These are phyloP conservation scores for Aphidius colemani DNA, from an alignment of 2,888 invertebrate species.

Conservation along the genomic window DNA sequence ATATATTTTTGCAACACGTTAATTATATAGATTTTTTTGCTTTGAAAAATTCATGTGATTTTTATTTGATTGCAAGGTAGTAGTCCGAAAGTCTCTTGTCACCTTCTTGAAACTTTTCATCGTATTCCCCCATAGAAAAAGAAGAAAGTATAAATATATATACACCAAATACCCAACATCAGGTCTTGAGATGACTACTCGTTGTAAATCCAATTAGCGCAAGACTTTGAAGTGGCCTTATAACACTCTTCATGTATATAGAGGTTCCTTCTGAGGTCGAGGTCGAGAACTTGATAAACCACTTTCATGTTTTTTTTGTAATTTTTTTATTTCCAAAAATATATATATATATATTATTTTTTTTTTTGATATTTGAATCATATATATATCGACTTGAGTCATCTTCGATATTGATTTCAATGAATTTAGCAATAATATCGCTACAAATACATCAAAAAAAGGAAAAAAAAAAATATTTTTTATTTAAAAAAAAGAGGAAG, in stretches of 20 bases:
- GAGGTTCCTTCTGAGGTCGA: conserved; percentile 16
- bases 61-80: background rate
- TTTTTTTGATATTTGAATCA: no score
- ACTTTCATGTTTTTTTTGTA: conserved; percentile 9
- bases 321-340: conserved; percentile 2
- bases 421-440: no score
- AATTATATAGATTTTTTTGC: no score
- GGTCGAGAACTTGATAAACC: conserved; percentile 21
- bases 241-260: conserved; percentile 2
- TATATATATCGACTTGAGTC: no score
- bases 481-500: no score
- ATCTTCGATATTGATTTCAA: no score
- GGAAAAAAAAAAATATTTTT: no score
- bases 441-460: no score
- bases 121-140: background rate
- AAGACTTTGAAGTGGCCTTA: conserved; percentile 33
- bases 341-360: no score
- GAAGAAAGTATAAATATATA: background rate
- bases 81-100: conserved; percentile 10
- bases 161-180: conserved; percentile 1
- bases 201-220: conserved; percentile 36
- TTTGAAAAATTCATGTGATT: background rate
- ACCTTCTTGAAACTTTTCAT: conserved; percentile 32
- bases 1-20: no score
- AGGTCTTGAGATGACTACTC: conserved; percentile 13